phyloP scores from a whole-genome alignment of 2,888 invertebrate species.

The Brachylomia viminalis region DNA sequence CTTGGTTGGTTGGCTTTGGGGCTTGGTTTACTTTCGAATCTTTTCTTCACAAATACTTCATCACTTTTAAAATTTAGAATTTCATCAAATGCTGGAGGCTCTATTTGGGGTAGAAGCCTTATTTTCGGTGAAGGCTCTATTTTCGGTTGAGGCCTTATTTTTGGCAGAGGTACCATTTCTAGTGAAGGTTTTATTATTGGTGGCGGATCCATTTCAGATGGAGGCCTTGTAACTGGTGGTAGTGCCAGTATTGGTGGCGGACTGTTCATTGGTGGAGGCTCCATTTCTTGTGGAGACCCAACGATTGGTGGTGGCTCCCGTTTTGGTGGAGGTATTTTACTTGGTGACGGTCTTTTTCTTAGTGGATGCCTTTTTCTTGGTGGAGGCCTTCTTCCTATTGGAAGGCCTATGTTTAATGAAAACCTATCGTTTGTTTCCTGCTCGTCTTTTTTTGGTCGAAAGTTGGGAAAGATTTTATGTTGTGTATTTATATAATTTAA shows the following conservation, averaged over 20 bases:
- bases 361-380: background rate
- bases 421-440: constrained; percentile 17
- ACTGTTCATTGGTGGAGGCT: background rate
- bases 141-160: background rate
- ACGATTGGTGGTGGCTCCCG: too few species aligned
- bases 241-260: background rate
- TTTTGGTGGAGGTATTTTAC: background rate
- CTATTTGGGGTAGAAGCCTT: background rate
- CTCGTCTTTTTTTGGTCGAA: background rate
- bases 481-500: background rate
- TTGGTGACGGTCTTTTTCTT: background rate
- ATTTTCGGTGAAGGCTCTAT: background rate
- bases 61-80: constrained; percentile 15
- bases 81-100: background rate
- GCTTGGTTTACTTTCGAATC: background rate
- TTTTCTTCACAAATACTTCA: background rate
- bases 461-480: background rate
- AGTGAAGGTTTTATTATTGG: background rate
- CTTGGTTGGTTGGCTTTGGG: too few species aligned
- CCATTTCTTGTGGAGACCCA: background rate
- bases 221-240: too few species aligned
- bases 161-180: background rate
- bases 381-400: background rate
- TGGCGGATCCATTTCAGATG: too few species aligned
- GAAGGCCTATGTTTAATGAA: constrained; percentile 19